Evolutionary conservation across 2,113 vertebrate species (phyloP).

Genomic region (Sinocyclocheilus anshuiensis): DNA sequence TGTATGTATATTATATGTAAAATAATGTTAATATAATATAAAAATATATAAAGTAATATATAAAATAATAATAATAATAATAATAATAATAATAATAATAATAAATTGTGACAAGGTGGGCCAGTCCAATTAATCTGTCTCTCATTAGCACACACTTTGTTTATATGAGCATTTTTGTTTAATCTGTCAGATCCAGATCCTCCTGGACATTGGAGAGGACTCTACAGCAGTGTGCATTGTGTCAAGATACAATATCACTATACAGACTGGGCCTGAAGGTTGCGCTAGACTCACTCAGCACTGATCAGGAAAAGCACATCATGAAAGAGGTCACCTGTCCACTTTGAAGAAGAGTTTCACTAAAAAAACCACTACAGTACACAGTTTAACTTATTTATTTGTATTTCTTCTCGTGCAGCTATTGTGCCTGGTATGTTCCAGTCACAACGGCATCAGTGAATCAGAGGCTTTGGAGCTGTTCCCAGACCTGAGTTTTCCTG

Average conservation of each 20-base stretch:
- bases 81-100: too few relatives aligned
- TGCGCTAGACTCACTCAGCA: conserved; percentile 76
- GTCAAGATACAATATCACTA: conserved; percentile 89
- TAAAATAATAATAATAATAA: too few relatives aligned
- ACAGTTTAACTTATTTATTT: neutral
- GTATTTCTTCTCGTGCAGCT: conserved; percentile 73
- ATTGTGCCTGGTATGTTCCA: conserved; percentile 86
- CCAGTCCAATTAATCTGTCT: neutral
- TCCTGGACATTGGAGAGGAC: conserved; percentile 76
- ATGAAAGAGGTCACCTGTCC: conserved; percentile 84
- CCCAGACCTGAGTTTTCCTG: conserved; percentile 80
- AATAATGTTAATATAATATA: too few relatives aligned
- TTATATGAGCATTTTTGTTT: neutral
- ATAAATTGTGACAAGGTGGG: too few relatives aligned
- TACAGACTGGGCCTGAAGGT: conserved; percentile 83
- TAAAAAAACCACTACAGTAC: neutral
- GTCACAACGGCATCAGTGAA: conserved; percentile 94
- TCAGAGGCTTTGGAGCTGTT: conserved; percentile 89
- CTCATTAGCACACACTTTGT: neutral
- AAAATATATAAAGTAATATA: too few relatives aligned
- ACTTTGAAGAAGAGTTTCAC: neutral
- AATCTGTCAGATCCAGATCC: conserved; percentile 67
- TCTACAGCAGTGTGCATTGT: conserved; percentile 85
- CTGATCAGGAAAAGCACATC: conserved; percentile 77
- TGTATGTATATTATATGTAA: too few relatives aligned